phyloP scores from a whole-genome alignment of 2,888 invertebrate species.

The Acanthosepion lycidas region DNA sequence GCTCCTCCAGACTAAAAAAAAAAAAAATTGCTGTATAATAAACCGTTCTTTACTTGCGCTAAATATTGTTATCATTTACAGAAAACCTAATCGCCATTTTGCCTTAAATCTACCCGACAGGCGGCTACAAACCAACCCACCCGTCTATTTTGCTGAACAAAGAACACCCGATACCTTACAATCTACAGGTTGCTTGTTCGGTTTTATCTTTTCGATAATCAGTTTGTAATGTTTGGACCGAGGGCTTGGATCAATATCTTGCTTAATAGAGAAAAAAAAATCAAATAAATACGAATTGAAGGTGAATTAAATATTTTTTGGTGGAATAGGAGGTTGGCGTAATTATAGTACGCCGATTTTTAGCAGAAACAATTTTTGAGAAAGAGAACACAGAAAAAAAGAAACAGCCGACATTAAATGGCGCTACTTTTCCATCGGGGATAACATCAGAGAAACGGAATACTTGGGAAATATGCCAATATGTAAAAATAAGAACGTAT shows the following conservation, averaged over 20 bases:
- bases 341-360: not conserved
- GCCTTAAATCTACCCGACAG: not conserved
- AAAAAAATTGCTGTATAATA: no score
- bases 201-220: not conserved
- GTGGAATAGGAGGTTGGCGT: not conserved
- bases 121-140: not conserved
- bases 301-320: not conserved
- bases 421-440: not conserved
- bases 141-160: not conserved
- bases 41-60: no score
- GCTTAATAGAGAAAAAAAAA: not conserved
- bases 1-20: no score
- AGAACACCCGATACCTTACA: not conserved
- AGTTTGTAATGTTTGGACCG: not conserved
- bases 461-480: not conserved
- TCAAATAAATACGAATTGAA: not conserved
- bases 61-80: not conserved
- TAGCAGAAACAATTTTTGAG: not conserved
- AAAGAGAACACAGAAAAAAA: not conserved
- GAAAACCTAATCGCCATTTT: not conserved
- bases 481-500: not conserved
- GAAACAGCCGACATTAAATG: not conserved
- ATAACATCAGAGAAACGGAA: not conserved
- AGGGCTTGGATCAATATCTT: not conserved
- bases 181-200: not conserved